Evolutionary conservation across 1,140 invertebrate genomes (phyloP).

Genomic region (Macrocentrus cingulum): DNA sequence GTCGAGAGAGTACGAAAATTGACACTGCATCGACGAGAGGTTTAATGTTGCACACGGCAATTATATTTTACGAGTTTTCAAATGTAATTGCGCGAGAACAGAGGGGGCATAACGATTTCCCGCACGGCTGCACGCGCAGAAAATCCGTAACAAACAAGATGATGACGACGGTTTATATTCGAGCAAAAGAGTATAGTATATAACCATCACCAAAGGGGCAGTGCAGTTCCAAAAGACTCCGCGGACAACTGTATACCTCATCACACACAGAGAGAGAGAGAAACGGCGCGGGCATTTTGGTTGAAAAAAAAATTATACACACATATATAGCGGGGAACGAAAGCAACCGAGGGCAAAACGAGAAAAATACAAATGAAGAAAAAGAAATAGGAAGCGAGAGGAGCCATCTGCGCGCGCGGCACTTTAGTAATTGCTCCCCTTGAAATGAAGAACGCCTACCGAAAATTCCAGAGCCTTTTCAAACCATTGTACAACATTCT

Average conservation of each 20-base stretch:
- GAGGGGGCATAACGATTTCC: background rate
- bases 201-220: background rate
- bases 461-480: conserved; percentile 16
- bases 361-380: conserved; percentile 7
- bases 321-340: background rate
- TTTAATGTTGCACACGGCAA: too few relatives aligned
- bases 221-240: background rate
- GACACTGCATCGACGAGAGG: too few relatives aligned
- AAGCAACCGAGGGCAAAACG: too few relatives aligned
- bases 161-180: too few relatives aligned
- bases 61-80: too few relatives aligned
- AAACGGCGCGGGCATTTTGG: background rate
- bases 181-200: too few relatives aligned
- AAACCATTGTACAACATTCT: background rate
- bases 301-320: background rate
- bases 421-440: conserved; percentile 24
- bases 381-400: background rate
- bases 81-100: background rate
- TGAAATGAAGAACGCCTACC: conserved; percentile 24
- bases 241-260: background rate
- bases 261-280: background rate
- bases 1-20: too few relatives aligned
- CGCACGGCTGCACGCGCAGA: conserved; percentile 5
- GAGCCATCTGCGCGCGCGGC: conserved; percentile 24
- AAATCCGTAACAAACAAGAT: conserved; percentile 5